A percentile compares a stretch with the other conserved stretches of the same genome.
Conservation (phyloP, 2,888 invertebrate genomes). For the Miltochrista miniata region DNA sequence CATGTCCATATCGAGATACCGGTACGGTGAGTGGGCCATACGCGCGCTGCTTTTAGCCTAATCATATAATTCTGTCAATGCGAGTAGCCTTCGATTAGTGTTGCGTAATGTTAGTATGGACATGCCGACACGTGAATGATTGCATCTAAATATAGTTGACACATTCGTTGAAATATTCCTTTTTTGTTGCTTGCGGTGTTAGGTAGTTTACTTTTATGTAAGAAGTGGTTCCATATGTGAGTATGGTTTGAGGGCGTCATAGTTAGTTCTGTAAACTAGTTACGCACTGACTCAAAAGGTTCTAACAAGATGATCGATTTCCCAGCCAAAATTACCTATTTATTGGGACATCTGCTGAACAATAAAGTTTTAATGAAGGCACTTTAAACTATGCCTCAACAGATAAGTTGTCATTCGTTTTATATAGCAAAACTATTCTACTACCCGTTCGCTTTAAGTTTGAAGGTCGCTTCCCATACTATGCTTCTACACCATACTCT, state of each 20-base stretch:
- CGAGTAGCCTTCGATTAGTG: constrained; percentile 13
- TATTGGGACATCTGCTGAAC: no score
- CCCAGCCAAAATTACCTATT: no score
- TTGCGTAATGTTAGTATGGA: constrained; percentile 12
- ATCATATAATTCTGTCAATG: constrained; percentile 15
- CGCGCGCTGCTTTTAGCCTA: constrained; percentile 11
- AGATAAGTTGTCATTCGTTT: no score
- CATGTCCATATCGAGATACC: constrained; percentile 49
- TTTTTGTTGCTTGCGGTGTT: not conserved
- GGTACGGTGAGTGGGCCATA: constrained; percentile 24
- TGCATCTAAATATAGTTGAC: constrained; percentile 1
- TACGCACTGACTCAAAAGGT: no score
- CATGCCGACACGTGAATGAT: not conserved
- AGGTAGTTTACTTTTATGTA: not conserved
- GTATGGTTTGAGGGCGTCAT: not conserved
- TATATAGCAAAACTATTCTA: no score
- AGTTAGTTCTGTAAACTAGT: no score
- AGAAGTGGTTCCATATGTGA: not conserved
- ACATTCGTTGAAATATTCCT: constrained; percentile 4
- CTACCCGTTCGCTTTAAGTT: no score
- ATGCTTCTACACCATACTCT: no score
- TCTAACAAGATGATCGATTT: no score
- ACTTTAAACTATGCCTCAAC: no score
- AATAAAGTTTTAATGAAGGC: no score
- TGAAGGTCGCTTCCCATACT: no score